Conservation (phyloP, 2,113 vertebrate species). For the Malurus alboscapulatus region DNA sequence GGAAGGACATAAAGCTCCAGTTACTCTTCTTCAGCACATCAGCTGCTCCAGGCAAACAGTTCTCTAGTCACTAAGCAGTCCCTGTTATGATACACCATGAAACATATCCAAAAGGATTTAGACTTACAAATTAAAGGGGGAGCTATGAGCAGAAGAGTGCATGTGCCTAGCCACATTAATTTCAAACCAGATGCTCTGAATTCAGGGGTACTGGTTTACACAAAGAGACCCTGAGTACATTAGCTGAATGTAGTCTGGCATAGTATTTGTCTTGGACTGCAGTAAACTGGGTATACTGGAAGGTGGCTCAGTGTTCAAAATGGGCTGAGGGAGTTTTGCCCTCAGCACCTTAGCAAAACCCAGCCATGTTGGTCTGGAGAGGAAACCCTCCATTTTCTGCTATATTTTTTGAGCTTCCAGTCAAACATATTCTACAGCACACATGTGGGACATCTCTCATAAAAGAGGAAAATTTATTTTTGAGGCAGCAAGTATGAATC, state of each 20-base stretch:
- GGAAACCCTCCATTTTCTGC: not conserved
- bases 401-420: not conserved
- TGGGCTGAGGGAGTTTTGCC: rapidly evolving
- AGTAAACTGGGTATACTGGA: not conserved
- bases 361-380: not conserved
- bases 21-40: not conserved
- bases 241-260: not conserved
- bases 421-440: not conserved
- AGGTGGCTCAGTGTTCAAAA: rapidly evolving
- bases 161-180: not conserved
- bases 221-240: not conserved
- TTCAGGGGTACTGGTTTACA: not conserved
- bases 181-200: not conserved
- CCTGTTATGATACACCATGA: not conserved
- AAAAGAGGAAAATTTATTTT: not conserved
- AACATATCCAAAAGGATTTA: not conserved
- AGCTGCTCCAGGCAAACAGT: not conserved
- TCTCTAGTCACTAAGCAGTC: not conserved
- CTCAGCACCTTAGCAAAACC: not conserved
- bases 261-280: not conserved
- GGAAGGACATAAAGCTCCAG: not conserved
- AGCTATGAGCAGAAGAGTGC: not conserved
- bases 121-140: not conserved
- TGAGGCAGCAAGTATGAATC: not conserved
- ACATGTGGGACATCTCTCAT: rapidly evolving